A percentile compares a stretch with the other conserved stretches of the same genome.
These are phyloP conservation scores for Brienomyrus longianalis DNA, from an alignment of 2,113 vertebrate species.

Conservation along the genomic window DNA sequence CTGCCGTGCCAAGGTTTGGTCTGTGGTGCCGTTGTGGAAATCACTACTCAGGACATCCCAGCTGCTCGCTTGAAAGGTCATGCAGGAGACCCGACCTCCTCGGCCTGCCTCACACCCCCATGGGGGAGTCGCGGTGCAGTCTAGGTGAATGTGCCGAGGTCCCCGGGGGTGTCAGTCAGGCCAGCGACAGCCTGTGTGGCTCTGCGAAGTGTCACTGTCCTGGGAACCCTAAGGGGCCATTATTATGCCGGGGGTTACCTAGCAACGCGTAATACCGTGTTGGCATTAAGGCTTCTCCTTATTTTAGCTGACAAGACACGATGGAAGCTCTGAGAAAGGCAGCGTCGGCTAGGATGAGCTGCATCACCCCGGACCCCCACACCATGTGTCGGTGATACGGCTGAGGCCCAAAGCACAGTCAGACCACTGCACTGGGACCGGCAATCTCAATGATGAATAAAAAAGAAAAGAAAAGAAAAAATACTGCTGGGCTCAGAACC, in stretches of 20 bases:
- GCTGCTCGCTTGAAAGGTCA: neutral
- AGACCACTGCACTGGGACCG: neutral
- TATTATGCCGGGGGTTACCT: neutral
- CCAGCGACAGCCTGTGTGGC: neutral
- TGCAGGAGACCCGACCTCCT: neutral
- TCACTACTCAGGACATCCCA: neutral
- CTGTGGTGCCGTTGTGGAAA: neutral
- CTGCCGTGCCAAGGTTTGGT: neutral
- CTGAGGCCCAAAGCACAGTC: neutral
- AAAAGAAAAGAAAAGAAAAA: neutral
- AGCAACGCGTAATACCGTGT: neutral
- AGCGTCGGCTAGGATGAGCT: neutral
- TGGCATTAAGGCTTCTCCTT: neutral
- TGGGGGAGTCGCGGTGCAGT: neutral
- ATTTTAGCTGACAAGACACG: neutral
- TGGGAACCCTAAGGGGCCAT: neutral
- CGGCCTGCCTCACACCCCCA: too few species aligned
- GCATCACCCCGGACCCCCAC: neutral
- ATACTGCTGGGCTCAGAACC: neutral
- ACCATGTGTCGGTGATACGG: neutral
- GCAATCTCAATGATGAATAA: neutral
- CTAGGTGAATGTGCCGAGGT: neutral
- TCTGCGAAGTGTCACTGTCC: neutral
- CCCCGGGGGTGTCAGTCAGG: constrained; percentile 1
- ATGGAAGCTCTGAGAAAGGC: neutral